These are phyloP conservation scores for Erpornis zantholeuca DNA, from an alignment of 2,113 vertebrate species.

Conservation along the genomic window DNA sequence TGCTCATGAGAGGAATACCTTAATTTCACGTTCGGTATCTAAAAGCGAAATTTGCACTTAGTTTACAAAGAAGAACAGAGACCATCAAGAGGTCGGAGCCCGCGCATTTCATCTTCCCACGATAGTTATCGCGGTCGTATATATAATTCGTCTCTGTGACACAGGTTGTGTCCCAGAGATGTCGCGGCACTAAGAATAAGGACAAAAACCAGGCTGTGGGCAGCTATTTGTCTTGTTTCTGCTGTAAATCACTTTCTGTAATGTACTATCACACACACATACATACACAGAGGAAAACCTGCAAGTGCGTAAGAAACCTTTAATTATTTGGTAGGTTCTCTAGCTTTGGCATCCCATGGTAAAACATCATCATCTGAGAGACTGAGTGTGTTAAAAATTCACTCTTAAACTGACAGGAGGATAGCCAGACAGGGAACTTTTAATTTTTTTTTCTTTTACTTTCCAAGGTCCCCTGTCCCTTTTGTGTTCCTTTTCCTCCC, in stretches of 20 bases:
- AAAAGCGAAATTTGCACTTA: background rate
- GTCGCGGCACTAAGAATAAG: background rate
- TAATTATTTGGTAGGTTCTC: background rate
- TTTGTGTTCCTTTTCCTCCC: constrained; percentile 21
- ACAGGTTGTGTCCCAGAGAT: background rate
- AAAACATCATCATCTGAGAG: background rate
- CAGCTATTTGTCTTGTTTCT: background rate
- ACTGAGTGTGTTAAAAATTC: background rate
- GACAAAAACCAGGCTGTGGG: background rate
- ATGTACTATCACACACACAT: background rate
- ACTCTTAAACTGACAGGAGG: background rate
- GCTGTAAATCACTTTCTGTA: background rate
- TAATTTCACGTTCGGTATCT: background rate
- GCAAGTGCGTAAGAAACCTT: background rate
- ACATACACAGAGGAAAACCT: background rate
- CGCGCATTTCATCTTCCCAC: background rate
- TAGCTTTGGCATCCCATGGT: background rate
- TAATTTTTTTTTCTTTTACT: background rate
- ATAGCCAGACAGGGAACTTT: background rate
- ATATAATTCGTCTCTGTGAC: background rate
- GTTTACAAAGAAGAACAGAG: background rate
- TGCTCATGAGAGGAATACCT: background rate
- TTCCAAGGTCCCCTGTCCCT: constrained; percentile 53
- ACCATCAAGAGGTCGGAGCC: background rate
- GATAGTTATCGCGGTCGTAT: background rate